These are phyloP conservation scores for Atrina japonica DNA, from an alignment of 2,888 invertebrate species.

Conservation along the genomic window DNA sequence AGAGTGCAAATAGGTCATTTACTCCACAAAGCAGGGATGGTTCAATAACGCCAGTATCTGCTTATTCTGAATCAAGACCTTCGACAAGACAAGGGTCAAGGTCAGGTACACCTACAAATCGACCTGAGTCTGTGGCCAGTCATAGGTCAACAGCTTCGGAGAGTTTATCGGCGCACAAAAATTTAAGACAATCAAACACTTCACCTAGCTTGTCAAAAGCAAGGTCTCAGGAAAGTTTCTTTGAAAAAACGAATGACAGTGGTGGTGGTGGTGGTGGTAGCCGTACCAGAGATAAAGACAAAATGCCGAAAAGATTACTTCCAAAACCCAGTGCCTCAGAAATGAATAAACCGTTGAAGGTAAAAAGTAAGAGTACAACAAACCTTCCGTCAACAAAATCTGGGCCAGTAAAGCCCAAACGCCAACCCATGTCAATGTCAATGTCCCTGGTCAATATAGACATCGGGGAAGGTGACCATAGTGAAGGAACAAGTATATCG, in stretches of 20 bases:
- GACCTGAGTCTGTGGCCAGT: conserved; percentile 62
- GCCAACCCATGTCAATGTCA: conserved; percentile 68
- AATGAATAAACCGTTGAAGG: conserved; percentile 59
- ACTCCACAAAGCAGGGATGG: conserved; percentile 33
- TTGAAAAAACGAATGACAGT: conserved; percentile 51
- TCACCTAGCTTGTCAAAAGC: conserved; percentile 57
- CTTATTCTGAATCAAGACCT: conserved; percentile 22
- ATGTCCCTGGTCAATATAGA: conserved; percentile 60
- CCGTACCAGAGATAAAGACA: conserved; percentile 55
- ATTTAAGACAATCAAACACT: conserved; percentile 40
- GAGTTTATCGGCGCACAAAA: conserved; percentile 40
- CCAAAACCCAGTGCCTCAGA: conserved; percentile 63
- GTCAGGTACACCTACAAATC: conserved; percentile 39
- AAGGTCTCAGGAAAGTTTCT: conserved; percentile 70
- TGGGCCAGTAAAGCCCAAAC: conserved; percentile 71
- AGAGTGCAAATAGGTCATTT: conserved; percentile 16
- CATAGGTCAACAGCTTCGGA: conserved; percentile 60
- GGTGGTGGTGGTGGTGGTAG: conserved; percentile 31
- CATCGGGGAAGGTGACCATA: conserved; percentile 50
- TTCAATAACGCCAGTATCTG: conserved; percentile 40
- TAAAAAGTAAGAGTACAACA: conserved; percentile 70
- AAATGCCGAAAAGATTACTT: conserved; percentile 66
- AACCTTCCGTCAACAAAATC: conserved; percentile 55
- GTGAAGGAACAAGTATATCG: conserved; percentile 52
- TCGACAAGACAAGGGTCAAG: conserved; percentile 28